Percentiles rank a stretch among this genome's conserved stretches.
Evolutionary conservation across 35 echinoderm and acorn worm genomes (phyloP).

Genomic region (Ophioderma brevispina): DNA sequence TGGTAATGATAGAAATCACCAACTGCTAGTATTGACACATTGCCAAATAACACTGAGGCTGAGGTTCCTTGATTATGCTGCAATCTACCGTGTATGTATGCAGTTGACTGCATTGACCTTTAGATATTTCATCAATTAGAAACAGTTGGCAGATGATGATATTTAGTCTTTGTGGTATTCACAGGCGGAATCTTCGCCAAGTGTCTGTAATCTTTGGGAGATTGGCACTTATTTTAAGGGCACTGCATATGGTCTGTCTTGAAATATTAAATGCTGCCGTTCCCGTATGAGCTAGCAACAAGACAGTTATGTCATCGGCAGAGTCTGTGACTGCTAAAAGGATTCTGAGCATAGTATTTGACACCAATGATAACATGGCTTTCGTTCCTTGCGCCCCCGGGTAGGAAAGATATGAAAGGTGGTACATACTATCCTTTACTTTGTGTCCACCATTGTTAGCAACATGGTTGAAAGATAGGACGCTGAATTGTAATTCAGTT

Average conservation of each 20-base stretch:
- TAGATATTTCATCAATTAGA: constrained; percentile 8
- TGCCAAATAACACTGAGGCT: not conserved
- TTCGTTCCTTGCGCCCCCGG: constrained; percentile 65
- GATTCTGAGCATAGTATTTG: constrained; percentile 22
- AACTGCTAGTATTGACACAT: constrained; percentile 25
- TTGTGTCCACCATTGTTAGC: constrained; percentile 48
- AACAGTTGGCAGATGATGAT: not conserved
- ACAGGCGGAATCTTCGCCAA: constrained; percentile 33
- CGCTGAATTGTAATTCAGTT: constrained; percentile 64
- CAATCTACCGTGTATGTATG: constrained; percentile 16
- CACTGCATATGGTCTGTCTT: constrained; percentile 37
- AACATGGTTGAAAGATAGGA: constrained; percentile 33
- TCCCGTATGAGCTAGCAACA: constrained; percentile 48
- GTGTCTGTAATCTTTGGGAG: not conserved
- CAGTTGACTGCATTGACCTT: not conserved
- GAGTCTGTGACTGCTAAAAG: not conserved
- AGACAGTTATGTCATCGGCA: constrained; percentile 42
- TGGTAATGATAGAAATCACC: constrained; percentile 41
- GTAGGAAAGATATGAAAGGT: constrained; percentile 79
- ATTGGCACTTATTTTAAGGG: constrained; percentile 37
- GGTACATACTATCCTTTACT: constrained; percentile 30
- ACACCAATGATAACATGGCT: constrained; percentile 61
- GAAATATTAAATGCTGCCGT: constrained; percentile 73
- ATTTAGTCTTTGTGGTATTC: not conserved
- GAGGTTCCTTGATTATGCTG: constrained; percentile 28